Conservation (phyloP, 1,140 invertebrate genomes). For the Acromyrmex charruanus region DNA sequence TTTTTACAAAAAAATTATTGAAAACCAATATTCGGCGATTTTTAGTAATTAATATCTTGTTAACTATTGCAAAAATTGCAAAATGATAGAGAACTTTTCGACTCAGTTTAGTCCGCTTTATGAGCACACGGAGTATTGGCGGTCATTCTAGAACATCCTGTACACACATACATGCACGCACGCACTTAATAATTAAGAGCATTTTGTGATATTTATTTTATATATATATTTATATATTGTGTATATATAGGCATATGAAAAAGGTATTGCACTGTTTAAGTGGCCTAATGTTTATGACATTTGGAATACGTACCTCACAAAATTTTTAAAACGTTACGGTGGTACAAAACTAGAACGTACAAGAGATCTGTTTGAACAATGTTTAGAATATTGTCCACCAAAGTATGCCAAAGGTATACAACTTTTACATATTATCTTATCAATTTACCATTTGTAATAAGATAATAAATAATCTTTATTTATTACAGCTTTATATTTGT, state of each 20-base stretch:
- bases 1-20: too few relatives aligned
- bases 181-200: not conserved
- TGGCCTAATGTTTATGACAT: conserved; percentile 99
- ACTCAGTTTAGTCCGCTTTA: too few relatives aligned
- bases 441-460: conserved; percentile 17
- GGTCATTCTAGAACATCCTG: too few relatives aligned
- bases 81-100: too few relatives aligned
- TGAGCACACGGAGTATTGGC: too few relatives aligned
- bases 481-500: conserved; percentile 93
- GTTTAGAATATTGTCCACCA: conserved; percentile 97
- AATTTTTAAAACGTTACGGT: conserved; percentile 98
- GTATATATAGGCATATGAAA: conserved; percentile 95
- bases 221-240: not conserved
- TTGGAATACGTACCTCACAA: conserved; percentile 99
- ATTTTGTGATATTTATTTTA: conserved; percentile 58
- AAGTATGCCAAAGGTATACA: conserved; percentile 95
- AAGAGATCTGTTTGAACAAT: conserved; percentile 99
- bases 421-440: conserved; percentile 34
- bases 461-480: conserved; percentile 13
- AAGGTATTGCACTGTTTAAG: conserved; percentile 98
- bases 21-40: too few relatives aligned
- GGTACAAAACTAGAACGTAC: conserved; percentile 98
- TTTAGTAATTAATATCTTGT: too few relatives aligned
- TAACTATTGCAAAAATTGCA: too few relatives aligned
- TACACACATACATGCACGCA: too few relatives aligned